Conservation (phyloP, 2,113 vertebrate genomes). For the Heptranchias perlo region DNA sequence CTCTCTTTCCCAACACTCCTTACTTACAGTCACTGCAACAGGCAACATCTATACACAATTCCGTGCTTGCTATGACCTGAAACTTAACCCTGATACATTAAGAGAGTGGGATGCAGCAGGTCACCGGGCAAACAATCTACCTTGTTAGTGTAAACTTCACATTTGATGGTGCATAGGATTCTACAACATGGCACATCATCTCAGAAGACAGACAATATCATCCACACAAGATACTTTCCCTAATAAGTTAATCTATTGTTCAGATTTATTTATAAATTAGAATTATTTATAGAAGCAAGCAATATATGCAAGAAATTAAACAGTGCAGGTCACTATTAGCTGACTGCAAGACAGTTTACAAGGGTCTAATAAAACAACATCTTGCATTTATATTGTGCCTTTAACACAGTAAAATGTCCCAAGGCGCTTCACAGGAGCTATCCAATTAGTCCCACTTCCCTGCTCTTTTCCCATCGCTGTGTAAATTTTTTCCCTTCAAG, state of each 20-base stretch:
- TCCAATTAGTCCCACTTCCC: no score
- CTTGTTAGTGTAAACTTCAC: background rate
- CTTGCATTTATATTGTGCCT: no score
- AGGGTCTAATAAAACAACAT: no score
- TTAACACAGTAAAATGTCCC: no score
- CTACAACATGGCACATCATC: background rate
- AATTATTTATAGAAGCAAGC: background rate
- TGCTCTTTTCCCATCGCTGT: no score
- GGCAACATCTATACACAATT: background rate
- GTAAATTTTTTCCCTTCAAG: no score
- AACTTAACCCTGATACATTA: background rate
- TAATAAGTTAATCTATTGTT: background rate
- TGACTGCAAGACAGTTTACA: no score
- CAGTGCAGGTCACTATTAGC: background rate
- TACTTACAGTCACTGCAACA: background rate
- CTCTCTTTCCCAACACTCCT: background rate
- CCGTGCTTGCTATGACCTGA: no score
- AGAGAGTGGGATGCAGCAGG: no score
- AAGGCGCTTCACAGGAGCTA: no score
- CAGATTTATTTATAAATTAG: background rate
- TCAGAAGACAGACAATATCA: background rate
- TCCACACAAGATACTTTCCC: background rate
- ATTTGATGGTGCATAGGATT: background rate
- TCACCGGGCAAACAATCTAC: background rate
- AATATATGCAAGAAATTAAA: background rate